phyloP scores from a whole-genome alignment of 2,888 invertebrate species.

The Spodoptera exigua region DNA sequence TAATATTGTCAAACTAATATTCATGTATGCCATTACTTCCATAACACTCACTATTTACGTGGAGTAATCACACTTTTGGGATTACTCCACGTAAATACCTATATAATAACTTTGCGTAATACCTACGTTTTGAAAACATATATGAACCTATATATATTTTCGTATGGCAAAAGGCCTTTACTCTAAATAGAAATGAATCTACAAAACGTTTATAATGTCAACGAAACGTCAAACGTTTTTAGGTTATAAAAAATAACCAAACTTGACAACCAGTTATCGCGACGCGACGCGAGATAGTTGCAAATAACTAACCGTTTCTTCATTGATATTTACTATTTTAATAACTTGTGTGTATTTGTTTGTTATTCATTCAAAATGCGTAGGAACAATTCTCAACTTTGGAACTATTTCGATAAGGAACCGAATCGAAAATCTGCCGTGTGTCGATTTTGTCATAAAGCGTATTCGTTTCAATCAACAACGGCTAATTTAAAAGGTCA shows the following conservation, averaged over 20 bases:
- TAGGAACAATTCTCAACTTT: conserved; percentile 7
- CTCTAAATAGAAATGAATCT: not conserved
- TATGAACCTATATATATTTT: too few relatives aligned
- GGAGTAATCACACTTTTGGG: too few relatives aligned
- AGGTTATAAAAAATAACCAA: conserved; percentile 33
- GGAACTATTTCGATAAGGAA: conserved; percentile 40
- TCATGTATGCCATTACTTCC: too few relatives aligned
- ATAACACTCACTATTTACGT: too few relatives aligned
- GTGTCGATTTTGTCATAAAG: conserved; percentile 34
- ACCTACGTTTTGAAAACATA: too few relatives aligned
- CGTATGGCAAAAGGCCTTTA: conserved; percentile 20
- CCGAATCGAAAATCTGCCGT: conserved; percentile 1
- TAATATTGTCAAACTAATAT: too few relatives aligned
- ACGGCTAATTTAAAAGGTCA: conserved; percentile 27
- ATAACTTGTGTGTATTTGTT: conserved; percentile 13
- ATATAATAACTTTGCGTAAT: too few relatives aligned
- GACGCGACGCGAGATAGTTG: conserved; percentile 11
- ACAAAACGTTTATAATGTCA: too few relatives aligned
- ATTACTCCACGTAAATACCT: too few relatives aligned
- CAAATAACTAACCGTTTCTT: conserved; percentile 8
- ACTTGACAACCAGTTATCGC: conserved; percentile 14
- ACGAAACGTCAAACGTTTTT: conserved; percentile 37
- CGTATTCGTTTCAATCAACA: conserved; percentile 33
- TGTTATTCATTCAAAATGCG: conserved; percentile 13
- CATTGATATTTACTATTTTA: conserved; percentile 9